These are phyloP conservation scores for Anthophora plumipes DNA, from an alignment of 2,888 invertebrate genomes.

Conservation along the genomic window DNA sequence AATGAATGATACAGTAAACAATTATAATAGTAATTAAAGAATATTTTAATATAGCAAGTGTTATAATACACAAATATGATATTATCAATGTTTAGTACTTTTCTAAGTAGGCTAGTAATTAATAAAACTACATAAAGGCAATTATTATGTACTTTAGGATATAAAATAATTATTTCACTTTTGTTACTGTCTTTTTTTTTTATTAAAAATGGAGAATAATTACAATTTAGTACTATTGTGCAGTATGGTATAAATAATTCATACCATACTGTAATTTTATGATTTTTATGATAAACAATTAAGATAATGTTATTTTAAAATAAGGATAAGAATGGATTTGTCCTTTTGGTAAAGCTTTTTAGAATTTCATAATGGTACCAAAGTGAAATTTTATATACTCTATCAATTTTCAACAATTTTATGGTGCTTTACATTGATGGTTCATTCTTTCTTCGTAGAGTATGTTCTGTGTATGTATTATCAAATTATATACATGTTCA, in stretches of 20 bases:
- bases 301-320: neutral
- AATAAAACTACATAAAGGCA: neutral
- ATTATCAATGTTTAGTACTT: neutral
- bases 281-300: neutral
- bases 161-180: neutral
- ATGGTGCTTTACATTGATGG: slow-evolving; percentile 25
- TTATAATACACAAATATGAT: neutral
- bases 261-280: neutral
- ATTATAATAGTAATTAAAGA: slow-evolving; percentile 4
- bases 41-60: slow-evolving; percentile 1
- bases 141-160: slow-evolving; percentile 1
- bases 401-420: slow-evolving; percentile 11
- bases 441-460: slow-evolving; percentile 11
- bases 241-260: neutral
- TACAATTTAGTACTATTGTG: neutral
- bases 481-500: neutral
- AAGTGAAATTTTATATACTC: slow-evolving; percentile 32
- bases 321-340: too few relatives aligned
- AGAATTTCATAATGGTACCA: slow-evolving; percentile 14
- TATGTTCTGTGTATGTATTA: slow-evolving; percentile 13
- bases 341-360: slow-evolving; percentile 1
- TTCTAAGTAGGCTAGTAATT: neutral
- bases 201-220: neutral
- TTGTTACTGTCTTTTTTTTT: neutral
- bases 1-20: neutral